phyloP scores from a whole-genome alignment of 2,888 invertebrate species.

The Dexiosoma caninum region DNA sequence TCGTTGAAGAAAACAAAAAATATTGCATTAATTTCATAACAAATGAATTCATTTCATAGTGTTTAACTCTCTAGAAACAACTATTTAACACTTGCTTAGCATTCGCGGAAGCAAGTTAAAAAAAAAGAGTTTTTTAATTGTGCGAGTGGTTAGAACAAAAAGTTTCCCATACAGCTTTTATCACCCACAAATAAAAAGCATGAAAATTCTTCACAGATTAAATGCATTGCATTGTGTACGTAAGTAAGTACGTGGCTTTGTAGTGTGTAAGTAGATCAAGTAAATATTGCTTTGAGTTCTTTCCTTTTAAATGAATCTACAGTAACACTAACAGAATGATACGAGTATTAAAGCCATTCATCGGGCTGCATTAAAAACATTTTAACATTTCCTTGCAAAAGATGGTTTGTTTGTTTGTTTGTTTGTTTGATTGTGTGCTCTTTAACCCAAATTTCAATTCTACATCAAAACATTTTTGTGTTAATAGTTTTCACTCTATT shows the following conservation, averaged over 20 bases:
- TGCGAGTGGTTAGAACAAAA: too few species aligned
- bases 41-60: too few species aligned
- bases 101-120: too few species aligned
- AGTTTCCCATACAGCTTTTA: too few species aligned
- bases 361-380: background rate
- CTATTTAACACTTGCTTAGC: too few species aligned
- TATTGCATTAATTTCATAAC: too few species aligned
- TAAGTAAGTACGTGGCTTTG: background rate
- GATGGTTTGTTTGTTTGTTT: background rate
- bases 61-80: too few species aligned
- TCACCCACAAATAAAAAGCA: background rate
- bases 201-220: background rate
- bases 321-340: background rate
- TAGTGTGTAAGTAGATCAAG: slow-evolving; percentile 38
- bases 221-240: background rate
- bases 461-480: slow-evolving; percentile 45
- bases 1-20: too few species aligned
- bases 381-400: slow-evolving; percentile 4
- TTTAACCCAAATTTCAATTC: slow-evolving; percentile 49
- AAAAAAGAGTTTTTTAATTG: too few species aligned
- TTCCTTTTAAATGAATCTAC: background rate
- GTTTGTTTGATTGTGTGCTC: slow-evolving; percentile 1
- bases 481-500: slow-evolving; percentile 49
- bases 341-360: background rate
- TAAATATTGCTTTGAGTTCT: slow-evolving; percentile 22